A percentile compares a stretch with the other conserved stretches of the same genome.
phyloP scores from a whole-genome alignment of 2,113 vertebrate genomes.

The Onychorhynchus coronatus region DNA sequence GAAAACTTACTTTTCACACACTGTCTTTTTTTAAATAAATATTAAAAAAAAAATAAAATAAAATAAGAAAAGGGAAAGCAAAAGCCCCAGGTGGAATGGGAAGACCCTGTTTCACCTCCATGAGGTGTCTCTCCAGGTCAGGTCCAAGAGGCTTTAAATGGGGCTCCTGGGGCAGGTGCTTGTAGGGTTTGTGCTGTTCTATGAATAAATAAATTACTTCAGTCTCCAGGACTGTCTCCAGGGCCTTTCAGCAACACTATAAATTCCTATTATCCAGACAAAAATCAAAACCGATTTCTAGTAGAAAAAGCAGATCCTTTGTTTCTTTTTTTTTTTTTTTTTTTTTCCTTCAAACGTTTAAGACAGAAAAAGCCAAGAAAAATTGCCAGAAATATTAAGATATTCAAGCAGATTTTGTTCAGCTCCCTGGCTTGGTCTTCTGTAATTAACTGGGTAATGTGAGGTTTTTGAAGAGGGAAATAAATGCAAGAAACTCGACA shows the following conservation, averaged over 20 bases:
- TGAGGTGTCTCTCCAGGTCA: neutral
- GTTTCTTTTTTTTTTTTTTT: too few relatives aligned
- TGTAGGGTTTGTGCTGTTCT: neutral
- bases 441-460: fast-evolving
- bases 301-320: neutral
- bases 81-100: neutral
- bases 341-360: too few relatives aligned
- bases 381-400: neutral
- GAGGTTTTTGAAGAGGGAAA: neutral
- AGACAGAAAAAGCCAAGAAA: neutral
- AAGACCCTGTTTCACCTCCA: neutral
- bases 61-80: neutral
- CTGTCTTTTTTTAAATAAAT: neutral
- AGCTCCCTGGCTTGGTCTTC: neutral
- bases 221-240: constrained; percentile 1
- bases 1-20: neutral
- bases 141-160: neutral
- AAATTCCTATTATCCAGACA: constrained; percentile 15
- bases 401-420: neutral
- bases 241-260: constrained; percentile 7
- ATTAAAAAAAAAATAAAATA: fast-evolving
- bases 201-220: neutral
- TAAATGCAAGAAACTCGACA: fast-evolving
- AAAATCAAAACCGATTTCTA: constrained; percentile 11
- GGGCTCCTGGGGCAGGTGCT: neutral